These are phyloP conservation scores for Rhinoraja longicauda DNA, from an alignment of 2,797 vertebrate species.

Conservation along the genomic window DNA sequence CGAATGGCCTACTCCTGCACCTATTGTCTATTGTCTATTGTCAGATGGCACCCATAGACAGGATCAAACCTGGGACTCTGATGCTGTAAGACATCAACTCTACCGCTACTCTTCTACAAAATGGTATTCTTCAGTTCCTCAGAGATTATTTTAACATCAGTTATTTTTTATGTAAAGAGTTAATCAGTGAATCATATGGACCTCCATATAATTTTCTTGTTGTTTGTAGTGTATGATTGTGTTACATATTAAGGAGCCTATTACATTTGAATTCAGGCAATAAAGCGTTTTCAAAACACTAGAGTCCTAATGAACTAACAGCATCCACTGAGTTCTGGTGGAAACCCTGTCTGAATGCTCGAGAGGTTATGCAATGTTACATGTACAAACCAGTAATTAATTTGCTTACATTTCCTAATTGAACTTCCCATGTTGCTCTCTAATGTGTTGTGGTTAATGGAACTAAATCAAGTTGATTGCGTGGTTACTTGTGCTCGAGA, in stretches of 20 bases:
- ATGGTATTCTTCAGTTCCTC: not conserved
- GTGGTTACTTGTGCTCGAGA: not conserved
- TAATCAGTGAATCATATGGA: not conserved
- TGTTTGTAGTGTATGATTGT: not conserved
- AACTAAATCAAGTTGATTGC: not conserved
- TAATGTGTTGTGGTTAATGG: slow-evolving; percentile 3
- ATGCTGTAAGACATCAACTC: no score
- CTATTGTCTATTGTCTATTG: no score
- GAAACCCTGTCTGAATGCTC: not conserved
- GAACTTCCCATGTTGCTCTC: not conserved
- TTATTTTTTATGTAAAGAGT: not conserved
- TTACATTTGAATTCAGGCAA: slow-evolving; percentile 4
- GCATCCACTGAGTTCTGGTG: not conserved
- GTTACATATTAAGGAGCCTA: not conserved
- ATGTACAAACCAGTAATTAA: not conserved
- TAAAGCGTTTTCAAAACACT: not conserved
- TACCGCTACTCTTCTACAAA: no score
- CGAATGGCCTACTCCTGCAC: no score
- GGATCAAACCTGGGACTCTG: no score
- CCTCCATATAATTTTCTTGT: no score
- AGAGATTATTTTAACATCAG: not conserved
- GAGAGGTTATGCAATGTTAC: slow-evolving; percentile 1
- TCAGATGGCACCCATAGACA: no score
- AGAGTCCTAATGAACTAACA: not conserved
- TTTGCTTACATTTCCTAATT: slow-evolving; percentile 5